A percentile compares a stretch with the other conserved stretches of the same genome.
phyloP scores from a whole-genome alignment of 2,113 vertebrate species.

The Aleadryas rufinucha region DNA sequence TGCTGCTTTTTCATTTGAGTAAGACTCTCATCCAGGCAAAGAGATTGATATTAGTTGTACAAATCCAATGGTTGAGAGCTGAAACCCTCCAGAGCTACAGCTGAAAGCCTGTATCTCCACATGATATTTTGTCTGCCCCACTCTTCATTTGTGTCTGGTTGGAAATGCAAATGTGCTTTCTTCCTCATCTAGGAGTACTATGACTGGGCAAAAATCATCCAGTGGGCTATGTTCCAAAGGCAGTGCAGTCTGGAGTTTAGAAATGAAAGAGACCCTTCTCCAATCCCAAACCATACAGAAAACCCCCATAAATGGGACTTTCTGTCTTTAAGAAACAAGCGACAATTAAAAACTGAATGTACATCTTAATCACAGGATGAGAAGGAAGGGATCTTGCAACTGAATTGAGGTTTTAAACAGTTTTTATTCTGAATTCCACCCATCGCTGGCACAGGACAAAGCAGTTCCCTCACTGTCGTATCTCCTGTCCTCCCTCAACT shows the following conservation, averaged over 20 bases:
- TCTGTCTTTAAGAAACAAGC: slow-evolving; percentile 63
- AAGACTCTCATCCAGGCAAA: slow-evolving; percentile 51
- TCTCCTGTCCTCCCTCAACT: slow-evolving; percentile 87
- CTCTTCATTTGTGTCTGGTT: not conserved
- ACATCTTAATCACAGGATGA: slow-evolving; percentile 39
- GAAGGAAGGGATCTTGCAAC: slow-evolving; percentile 23
- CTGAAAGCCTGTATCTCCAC: not conserved
- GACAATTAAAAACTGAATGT: slow-evolving; percentile 65
- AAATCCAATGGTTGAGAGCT: slow-evolving; percentile 41
- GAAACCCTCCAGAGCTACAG: slow-evolving; percentile 10
- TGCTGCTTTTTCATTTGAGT: not conserved
- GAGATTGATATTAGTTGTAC: slow-evolving; percentile 37
- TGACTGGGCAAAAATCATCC: not conserved
- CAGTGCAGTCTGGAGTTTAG: slow-evolving; percentile 13
- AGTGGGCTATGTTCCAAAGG: slow-evolving; percentile 30
- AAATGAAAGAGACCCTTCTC: slow-evolving; percentile 45
- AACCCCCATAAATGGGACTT: slow-evolving; percentile 24
- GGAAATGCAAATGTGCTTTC: not conserved
- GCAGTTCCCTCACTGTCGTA: fast-evolving
- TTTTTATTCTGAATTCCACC: not conserved
- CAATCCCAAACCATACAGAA: slow-evolving; percentile 2
- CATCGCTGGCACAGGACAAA: not conserved
- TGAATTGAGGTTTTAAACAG: not conserved
- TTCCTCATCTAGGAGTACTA: not conserved
- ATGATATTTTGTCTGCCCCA: not conserved